These are phyloP conservation scores for Hypotaenidia philippensis DNA, from an alignment of 2,797 vertebrate species.

Conservation along the genomic window DNA sequence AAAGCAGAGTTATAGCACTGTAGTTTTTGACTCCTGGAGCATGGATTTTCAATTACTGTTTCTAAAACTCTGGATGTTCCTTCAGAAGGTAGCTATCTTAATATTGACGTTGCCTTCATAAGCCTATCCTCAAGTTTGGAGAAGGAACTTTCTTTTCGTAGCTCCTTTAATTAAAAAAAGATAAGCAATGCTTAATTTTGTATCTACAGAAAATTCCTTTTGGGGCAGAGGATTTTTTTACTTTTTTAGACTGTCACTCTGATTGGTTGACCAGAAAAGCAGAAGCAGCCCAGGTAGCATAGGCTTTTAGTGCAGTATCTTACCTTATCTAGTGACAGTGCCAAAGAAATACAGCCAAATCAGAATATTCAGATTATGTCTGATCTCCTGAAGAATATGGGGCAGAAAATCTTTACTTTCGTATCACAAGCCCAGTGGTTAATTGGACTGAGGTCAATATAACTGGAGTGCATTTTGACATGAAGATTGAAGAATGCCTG, in stretches of 20 bases:
- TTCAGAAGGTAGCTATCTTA: background rate
- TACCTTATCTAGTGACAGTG: background rate
- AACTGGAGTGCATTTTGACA: background rate
- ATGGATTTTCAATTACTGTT: background rate
- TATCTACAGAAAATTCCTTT: background rate
- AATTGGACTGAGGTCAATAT: background rate
- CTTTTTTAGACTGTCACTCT: background rate
- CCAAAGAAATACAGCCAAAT: background rate
- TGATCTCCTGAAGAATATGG: background rate
- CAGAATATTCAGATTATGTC: background rate
- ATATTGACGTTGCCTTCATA: background rate
- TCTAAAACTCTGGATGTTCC: background rate
- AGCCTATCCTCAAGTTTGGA: accelerated
- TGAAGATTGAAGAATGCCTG: background rate
- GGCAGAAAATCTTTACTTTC: background rate
- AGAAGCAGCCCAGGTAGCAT: background rate
- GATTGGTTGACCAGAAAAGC: background rate
- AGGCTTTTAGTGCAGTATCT: background rate
- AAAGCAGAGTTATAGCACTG: background rate
- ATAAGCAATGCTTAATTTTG: background rate
- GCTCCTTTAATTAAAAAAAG: background rate
- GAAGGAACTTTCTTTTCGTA: background rate
- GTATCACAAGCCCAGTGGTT: background rate
- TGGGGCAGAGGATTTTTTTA: background rate
- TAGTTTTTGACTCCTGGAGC: background rate